Conservation (phyloP, 2,888 invertebrate genomes). For the Patella pellucida region DNA sequence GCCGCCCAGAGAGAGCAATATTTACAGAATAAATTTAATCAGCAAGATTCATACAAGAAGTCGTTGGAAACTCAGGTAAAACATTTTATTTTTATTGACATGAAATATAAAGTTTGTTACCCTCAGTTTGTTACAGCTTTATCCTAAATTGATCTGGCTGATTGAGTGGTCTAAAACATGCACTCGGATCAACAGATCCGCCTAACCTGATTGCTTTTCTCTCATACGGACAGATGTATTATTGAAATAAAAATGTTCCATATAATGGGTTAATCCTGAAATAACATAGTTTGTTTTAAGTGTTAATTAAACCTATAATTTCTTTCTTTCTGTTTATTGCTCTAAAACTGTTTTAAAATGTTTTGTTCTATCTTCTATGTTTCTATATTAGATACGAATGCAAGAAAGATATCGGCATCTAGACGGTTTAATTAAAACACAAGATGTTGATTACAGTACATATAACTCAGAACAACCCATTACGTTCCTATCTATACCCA, state of each 20-base stretch:
- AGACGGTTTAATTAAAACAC: background rate
- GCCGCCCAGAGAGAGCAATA: conserved; percentile 69
- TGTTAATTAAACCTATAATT: background rate
- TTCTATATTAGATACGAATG: conserved; percentile 8
- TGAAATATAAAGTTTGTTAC: too few relatives aligned
- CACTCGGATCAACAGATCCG: too few relatives aligned
- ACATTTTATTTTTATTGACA: too few relatives aligned
- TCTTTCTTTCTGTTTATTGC: background rate
- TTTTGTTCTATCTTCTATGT: background rate
- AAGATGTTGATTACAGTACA: background rate
- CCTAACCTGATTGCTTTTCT: too few relatives aligned
- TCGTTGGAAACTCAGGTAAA: conserved; percentile 66
- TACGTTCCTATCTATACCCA: conserved; percentile 21
- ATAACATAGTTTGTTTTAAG: too few relatives aligned
- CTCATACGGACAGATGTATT: too few relatives aligned
- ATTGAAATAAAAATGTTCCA: too few relatives aligned
- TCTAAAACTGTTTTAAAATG: background rate
- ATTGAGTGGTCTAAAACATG: too few relatives aligned
- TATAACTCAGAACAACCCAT: background rate
- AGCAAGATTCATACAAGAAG: conserved; percentile 66
- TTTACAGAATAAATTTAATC: conserved; percentile 60
- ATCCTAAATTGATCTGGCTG: too few relatives aligned
- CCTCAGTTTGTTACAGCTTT: too few relatives aligned
- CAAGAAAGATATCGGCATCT: background rate
- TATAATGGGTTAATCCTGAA: too few relatives aligned